These are phyloP conservation scores for Lucilia cuprina DNA, from an alignment of 1,140 invertebrate species.

Conservation along the genomic window DNA sequence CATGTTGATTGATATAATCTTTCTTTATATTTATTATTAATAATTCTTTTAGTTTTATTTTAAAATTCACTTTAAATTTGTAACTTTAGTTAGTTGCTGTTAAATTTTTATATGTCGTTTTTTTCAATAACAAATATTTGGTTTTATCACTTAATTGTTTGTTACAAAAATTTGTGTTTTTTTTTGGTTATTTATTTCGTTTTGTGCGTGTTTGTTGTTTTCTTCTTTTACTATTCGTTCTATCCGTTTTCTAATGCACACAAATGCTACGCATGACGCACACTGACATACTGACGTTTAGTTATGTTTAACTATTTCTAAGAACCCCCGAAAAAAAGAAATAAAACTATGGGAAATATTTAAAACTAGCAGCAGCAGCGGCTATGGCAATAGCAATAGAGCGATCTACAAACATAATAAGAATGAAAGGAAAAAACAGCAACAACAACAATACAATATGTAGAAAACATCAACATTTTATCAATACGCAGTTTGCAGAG, in stretches of 20 bases:
- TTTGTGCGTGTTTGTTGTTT: too few relatives aligned
- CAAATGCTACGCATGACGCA: conserved; percentile 56
- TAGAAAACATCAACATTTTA: conserved; percentile 22
- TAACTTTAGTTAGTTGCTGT: not conserved
- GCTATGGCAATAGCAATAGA: conserved; percentile 7
- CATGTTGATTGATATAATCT: not conserved
- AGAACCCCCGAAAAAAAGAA: conserved; percentile 49
- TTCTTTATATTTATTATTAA: not conserved
- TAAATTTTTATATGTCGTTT: not conserved
- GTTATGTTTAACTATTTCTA: conserved; percentile 61
- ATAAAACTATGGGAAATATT: conserved; percentile 48
- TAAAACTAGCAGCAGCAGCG: conserved; percentile 39
- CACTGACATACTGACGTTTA: conserved; percentile 54
- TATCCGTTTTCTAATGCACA: conserved; percentile 19
- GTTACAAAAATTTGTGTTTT: not conserved
- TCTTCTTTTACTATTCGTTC: not conserved
- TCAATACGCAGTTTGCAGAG: conserved; percentile 28
- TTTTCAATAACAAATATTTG: not conserved
- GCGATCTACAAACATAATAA: conserved; percentile 7
- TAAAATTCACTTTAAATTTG: not conserved
- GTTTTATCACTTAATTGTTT: conserved; percentile 22
- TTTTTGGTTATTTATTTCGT: not conserved
- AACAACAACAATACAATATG: conserved; percentile 23
- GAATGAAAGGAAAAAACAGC: conserved; percentile 8
- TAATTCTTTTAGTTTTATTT: not conserved